Evolutionary conservation across 2,888 invertebrate species (phyloP).

Genomic region (Meiosimyza platycephala): DNA sequence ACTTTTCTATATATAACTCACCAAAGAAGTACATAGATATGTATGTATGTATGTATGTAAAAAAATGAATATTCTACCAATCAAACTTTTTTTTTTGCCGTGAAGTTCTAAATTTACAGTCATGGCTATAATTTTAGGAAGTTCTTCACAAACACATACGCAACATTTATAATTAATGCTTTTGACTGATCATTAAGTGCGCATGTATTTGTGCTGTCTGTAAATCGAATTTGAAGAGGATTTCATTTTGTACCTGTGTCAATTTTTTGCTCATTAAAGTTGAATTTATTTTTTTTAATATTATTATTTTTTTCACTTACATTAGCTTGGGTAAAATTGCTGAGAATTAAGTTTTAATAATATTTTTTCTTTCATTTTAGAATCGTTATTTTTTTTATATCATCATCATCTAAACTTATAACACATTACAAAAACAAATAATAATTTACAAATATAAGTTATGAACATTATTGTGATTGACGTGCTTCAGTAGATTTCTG

Average conservation of each 20-base stretch:
- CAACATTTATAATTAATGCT: no score
- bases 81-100: no score
- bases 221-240: not conserved
- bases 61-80: no score
- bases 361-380: not conserved
- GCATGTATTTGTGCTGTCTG: not conserved
- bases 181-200: not conserved
- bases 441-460: not conserved
- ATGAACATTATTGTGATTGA: not conserved
- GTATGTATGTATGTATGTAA: no score
- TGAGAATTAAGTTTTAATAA: constrained; percentile 5
- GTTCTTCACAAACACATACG: no score
- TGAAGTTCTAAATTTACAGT: no score
- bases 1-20: no score
- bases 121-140: no score
- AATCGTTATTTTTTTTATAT: constrained; percentile 1
- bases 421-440: not conserved
- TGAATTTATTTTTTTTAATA: not conserved
- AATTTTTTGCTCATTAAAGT: constrained; percentile 11
- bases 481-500: not conserved
- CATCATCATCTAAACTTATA: not conserved
- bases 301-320: not conserved
- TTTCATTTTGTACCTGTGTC: not conserved
- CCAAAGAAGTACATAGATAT: no score
- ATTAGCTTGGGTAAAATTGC: not conserved